These are phyloP conservation scores for Burhinus oedicnemus DNA, from an alignment of 2,113 vertebrate genomes.

Conservation along the genomic window DNA sequence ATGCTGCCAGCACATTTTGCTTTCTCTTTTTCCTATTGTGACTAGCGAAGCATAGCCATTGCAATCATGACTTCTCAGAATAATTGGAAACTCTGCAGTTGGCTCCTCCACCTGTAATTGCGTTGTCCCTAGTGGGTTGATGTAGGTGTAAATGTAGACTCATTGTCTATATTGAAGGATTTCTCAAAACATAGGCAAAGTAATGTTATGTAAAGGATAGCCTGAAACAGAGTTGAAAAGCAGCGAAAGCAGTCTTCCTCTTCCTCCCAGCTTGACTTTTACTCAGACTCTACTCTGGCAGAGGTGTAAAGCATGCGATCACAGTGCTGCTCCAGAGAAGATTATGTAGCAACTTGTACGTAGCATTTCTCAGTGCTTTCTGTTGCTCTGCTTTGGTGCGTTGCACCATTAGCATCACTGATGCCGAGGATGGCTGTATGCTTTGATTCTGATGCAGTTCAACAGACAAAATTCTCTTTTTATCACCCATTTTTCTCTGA, in stretches of 20 bases:
- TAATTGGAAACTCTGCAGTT: slow-evolving; percentile 36
- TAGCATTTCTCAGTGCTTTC: not conserved
- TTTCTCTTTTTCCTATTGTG: not conserved
- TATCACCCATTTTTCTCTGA: not conserved
- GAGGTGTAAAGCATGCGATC: not conserved
- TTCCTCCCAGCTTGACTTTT: not conserved
- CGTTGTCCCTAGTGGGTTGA: not conserved
- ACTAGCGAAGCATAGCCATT: not conserved
- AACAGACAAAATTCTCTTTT: not conserved
- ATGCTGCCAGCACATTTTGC: not conserved
- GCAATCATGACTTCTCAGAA: not conserved
- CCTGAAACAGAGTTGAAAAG: not conserved
- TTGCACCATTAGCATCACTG: not conserved
- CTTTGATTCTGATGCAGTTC: not conserved
- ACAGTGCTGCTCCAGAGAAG: not conserved
- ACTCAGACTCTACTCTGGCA: not conserved
- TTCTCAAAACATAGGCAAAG: not conserved
- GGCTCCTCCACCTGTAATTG: slow-evolving; percentile 1
- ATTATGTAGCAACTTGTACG: fast-evolving
- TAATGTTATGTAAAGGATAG: not conserved
- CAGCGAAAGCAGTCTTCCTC: not conserved
- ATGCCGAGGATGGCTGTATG: not conserved
- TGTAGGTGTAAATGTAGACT: not conserved
- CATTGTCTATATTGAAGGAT: not conserved
- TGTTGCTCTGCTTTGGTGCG: not conserved